Evolutionary conservation across 2,113 vertebrate genomes (phyloP), one percentile per base, ranked within the genome.

Genomic region (Mesembrinibis cayennensis): DNA sequence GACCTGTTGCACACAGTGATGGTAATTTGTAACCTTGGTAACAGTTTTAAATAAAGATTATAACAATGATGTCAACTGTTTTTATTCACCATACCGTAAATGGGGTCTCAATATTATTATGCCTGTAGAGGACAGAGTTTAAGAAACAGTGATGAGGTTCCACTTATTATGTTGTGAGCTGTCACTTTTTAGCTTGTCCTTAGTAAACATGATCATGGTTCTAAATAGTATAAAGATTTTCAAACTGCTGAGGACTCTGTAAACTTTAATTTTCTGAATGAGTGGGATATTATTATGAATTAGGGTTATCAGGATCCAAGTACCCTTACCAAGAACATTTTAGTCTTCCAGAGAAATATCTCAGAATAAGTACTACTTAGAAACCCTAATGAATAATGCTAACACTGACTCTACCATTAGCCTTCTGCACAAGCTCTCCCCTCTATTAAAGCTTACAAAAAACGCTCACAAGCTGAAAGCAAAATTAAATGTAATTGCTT

Each of bases 11-110:
- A 98, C 98, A 97, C 97, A 98, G 98, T 97, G 98, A 98, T 98
- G 98, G 98, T 98, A 99, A 99, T 99, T 99, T 99, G 99, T 99
- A 99, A 99, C 99, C 99, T 98, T 99, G 99, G 99, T 98, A 99
- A 99, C 99, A 98, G 98, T 98, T 99, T 98, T 97, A 99, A 99
- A 99, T 98, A 98, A 98, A 99, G 99, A 99, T 99, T 98, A 97
- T 98, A 98, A 98, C 98, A 98, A 98, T 97, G 97, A 98, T 98
- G 98, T 98, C 98, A 95, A 98, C 97, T 96, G 98, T 98, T 98
- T 98, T 98, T 98, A 89, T 98, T 98, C 97, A 97, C 97, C 94
- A 96, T 95, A 95, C 97, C 66, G 71, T 94, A 97, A 96, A 95
- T 77, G 90, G 84, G 82, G 81, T 89, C 91, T 97, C 94, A 92